Conservation (phyloP, 2,113 vertebrate species). For the Odocoileus hemionus region DNA sequence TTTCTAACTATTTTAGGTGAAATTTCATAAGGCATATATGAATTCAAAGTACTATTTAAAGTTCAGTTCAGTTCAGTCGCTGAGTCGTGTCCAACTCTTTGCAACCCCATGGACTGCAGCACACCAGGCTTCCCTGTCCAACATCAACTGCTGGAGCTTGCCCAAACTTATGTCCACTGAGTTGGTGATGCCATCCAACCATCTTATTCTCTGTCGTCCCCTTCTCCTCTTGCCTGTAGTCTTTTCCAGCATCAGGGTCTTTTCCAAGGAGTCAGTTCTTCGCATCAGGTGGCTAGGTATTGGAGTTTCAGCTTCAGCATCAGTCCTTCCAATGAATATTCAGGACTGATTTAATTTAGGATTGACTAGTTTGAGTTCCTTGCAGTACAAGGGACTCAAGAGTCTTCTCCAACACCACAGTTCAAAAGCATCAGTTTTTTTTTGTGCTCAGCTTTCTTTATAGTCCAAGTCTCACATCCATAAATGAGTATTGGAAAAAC, state of each 20-base stretch:
- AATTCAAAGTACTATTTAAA: not conserved
- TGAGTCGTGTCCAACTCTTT: not conserved
- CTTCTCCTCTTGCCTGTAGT: not conserved
- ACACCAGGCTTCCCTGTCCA: not conserved
- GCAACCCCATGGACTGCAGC: not conserved
- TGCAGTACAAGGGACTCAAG: not conserved
- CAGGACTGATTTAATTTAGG: not conserved
- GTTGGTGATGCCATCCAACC: fast-evolving
- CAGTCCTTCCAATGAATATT: not conserved
- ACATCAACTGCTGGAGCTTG: not conserved
- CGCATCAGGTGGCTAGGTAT: fast-evolving
- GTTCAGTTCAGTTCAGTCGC: not conserved
- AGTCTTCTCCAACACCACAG: not conserved
- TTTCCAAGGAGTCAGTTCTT: not conserved
- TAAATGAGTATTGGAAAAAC: not conserved
- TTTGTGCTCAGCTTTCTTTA: not conserved
- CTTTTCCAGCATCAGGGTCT: not conserved
- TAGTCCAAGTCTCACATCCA: not conserved
- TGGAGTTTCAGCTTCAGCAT: not conserved
- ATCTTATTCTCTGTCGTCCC: not conserved
- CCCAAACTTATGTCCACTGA: not conserved
- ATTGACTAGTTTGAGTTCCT: not conserved
- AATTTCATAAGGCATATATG: not conserved
- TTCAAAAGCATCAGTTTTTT: not conserved
- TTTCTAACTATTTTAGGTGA: not conserved